phyloP scores from a whole-genome alignment of 2,797 vertebrate genomes.

The Rhabdophis nuchalis region DNA sequence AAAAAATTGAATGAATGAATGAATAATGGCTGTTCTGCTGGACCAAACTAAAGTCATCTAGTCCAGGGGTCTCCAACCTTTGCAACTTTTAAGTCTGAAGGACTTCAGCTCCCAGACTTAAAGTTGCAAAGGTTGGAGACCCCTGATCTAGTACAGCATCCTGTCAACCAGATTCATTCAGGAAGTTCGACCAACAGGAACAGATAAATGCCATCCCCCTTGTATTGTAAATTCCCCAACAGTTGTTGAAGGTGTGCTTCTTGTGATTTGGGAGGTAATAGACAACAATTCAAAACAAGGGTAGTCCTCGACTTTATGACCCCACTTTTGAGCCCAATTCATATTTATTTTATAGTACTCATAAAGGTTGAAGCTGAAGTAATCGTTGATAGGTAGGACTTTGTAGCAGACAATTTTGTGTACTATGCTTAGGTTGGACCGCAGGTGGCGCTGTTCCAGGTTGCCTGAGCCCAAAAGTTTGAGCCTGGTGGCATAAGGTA shows the following conservation, averaged over 20 bases:
- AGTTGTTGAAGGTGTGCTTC: not conserved
- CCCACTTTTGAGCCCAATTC: not conserved
- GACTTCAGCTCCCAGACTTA: too few relatives aligned
- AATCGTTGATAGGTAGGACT: too few relatives aligned
- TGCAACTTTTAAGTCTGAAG: too few relatives aligned
- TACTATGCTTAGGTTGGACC: too few relatives aligned
- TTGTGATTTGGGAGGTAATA: not conserved
- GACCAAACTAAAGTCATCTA: not conserved
- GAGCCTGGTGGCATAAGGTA: too few relatives aligned
- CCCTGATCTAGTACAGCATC: not conserved
- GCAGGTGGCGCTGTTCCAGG: too few relatives aligned
- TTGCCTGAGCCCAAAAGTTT: too few relatives aligned
- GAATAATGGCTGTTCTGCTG: not conserved
- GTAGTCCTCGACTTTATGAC: too few relatives aligned
- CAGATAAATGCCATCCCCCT: not conserved
- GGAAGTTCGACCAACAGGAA: not conserved
- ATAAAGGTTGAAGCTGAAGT: not conserved
- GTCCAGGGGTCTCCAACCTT: too few relatives aligned
- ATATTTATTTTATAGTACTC: not conserved
- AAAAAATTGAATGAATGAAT: not conserved
- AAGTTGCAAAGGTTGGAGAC: too few relatives aligned
- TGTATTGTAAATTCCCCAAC: not conserved
- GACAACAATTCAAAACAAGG: not conserved
- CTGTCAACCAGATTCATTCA: not conserved
- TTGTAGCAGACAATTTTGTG: too few relatives aligned